These are phyloP conservation scores for Zingel zingel DNA, from an alignment of 2,113 vertebrate species.

Conservation along the genomic window DNA sequence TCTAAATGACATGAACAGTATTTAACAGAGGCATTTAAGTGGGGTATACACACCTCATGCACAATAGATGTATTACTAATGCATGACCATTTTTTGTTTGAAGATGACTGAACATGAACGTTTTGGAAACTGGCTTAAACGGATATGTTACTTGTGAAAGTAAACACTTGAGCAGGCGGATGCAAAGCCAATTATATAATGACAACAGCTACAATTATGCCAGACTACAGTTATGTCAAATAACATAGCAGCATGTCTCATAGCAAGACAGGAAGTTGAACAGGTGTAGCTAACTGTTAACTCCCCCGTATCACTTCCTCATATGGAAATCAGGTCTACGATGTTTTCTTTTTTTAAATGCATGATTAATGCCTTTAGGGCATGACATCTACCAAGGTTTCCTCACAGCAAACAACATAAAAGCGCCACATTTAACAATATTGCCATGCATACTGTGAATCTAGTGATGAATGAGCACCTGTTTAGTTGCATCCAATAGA, in stretches of 20 bases:
- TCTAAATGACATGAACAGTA: background rate
- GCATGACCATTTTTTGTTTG: background rate
- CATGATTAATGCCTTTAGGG: constrained; percentile 33
- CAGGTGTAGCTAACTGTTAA: constrained; percentile 45
- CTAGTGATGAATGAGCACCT: constrained; percentile 53
- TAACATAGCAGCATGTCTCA: background rate
- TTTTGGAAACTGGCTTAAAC: background rate
- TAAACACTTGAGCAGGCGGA: background rate
- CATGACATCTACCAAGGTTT: background rate
- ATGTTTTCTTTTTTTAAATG: constrained; percentile 6
- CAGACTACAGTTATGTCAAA: constrained; percentile 22
- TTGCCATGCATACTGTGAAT: background rate
- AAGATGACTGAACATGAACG: background rate
- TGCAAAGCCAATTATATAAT: background rate
- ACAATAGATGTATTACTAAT: background rate
- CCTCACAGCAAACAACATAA: background rate
- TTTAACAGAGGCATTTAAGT: background rate
- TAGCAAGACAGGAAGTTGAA: constrained; percentile 43
- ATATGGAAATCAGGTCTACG: constrained; percentile 37
- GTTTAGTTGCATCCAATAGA: constrained; percentile 34
- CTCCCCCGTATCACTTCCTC: constrained; percentile 62
- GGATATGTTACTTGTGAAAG: background rate
- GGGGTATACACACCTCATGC: background rate
- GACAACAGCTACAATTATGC: constrained; percentile 6
- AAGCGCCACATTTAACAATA: background rate